These are phyloP conservation scores for Sinohyriopsis cumingii DNA, from an alignment of 2,888 invertebrate species.

Conservation along the genomic window DNA sequence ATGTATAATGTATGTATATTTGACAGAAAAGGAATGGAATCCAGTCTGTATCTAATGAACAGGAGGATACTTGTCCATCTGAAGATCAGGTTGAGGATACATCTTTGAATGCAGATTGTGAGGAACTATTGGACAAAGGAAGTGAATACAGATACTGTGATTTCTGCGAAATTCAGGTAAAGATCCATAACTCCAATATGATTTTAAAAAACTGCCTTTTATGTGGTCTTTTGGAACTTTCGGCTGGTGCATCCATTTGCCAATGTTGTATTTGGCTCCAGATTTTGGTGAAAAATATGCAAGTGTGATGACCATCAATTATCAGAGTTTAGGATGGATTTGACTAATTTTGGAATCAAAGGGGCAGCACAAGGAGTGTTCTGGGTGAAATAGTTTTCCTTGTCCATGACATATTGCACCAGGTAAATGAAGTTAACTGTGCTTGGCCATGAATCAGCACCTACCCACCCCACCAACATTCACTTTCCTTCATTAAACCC, in stretches of 20 bases:
- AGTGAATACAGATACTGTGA: constrained; percentile 58
- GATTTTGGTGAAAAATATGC: neutral
- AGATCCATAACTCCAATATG: neutral
- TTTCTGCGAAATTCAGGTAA: constrained; percentile 63
- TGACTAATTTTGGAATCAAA: no score
- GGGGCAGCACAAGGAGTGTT: no score
- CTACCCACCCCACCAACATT: no score
- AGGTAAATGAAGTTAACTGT: no score
- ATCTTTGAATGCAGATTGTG: no score
- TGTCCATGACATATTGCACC: no score
- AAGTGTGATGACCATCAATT: no score
- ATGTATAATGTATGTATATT: neutral
- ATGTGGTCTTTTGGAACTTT: neutral
- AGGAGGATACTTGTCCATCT: neutral
- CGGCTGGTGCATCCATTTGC: neutral
- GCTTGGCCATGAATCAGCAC: no score
- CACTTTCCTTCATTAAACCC: no score
- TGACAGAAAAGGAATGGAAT: no score
- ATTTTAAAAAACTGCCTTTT: neutral
- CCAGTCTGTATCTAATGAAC: neutral
- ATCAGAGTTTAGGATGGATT: no score
- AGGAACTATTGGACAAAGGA: constrained; percentile 18
- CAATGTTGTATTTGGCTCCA: neutral
- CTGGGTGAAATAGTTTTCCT: no score
- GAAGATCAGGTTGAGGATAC: neutral